Evolutionary conservation across 2,113 vertebrate species (phyloP), one percentile per base, ranked within the genome.

Genomic region (Apistogramma diplotaenia): DNA sequence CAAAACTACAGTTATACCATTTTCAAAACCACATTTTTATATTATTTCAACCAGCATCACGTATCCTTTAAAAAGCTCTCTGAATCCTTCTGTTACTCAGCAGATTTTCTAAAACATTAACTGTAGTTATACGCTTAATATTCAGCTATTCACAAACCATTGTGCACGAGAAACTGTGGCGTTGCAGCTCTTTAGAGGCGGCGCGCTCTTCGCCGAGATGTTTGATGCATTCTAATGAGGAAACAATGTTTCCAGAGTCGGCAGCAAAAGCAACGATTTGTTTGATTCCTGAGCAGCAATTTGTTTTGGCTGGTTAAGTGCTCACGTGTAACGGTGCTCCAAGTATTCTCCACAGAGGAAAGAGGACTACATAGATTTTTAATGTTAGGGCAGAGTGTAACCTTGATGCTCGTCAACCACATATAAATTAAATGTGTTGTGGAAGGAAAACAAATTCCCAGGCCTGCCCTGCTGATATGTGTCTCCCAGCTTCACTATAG

Each of bases 331-430:
- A 72, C 54, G 60, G 55, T 65, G 57, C 67, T 87, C 51, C 2
- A 60, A 55, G 55, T 65, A 53, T 43, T 33, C 61, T 89, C 79
- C 21, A 40, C 81, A 4, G 46, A 67, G 83, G 56, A 43, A 56
- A 27, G 82, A 89, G 74, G 18, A 56, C 35, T 65, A 73, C 85
- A 79, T 86, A 77, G 76, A 73, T 87, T 40, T 90, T 86, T 89
- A 90, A 92, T 84, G 84, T 72, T 46, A 6, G 60, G 53, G 25
- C 55, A 1, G 3, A 12, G 49, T 21, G 55, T 85, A 88, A 91
- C 89, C 92, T 92, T 87, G 88, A 85, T 82, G 74, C 74, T 79
- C 54, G 71, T 90, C 87, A 83, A 31, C 65, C 85, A 77, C 59
- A 56, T 54, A 84, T 73, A 85, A 90, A 90, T 91, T 83, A 88